phyloP scores from a whole-genome alignment of 2,797 vertebrate genomes.

The Notolabrus celidotus region DNA sequence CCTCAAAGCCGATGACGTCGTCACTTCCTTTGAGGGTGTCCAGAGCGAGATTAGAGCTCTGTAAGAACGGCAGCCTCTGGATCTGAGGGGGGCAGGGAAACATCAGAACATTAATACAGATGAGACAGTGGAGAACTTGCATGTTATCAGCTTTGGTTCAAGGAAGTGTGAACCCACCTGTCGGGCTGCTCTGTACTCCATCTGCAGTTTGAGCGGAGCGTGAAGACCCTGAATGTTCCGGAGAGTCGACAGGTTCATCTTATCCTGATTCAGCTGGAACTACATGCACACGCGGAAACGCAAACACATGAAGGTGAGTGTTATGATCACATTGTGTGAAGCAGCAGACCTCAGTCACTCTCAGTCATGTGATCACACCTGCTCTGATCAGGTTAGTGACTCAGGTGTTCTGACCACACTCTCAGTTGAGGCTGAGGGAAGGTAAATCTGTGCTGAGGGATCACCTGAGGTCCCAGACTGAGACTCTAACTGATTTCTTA shows the following conservation, averaged over 20 bases:
- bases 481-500: too few species aligned
- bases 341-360: too few species aligned
- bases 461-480: too few species aligned
- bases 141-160: not conserved
- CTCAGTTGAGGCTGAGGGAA: too few species aligned
- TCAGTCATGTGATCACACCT: too few species aligned
- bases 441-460: too few species aligned
- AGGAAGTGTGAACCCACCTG: conserved; percentile 82
- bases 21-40: conserved; percentile 93
- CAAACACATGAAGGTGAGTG: too few species aligned
- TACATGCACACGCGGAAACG: conserved; percentile 73
- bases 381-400: too few species aligned
- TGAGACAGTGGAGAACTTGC: too few species aligned
- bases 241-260: conserved; percentile 92
- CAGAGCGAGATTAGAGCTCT: conserved; percentile 93
- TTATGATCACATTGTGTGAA: too few species aligned
- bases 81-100: conserved; percentile 80
- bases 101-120: not conserved
- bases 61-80: conserved; percentile 95
- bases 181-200: conserved; percentile 95
- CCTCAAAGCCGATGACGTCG: conserved; percentile 93
- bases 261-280: conserved; percentile 95
- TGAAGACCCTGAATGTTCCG: conserved; percentile 97
- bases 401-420: too few species aligned
- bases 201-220: conserved; percentile 95